Conservation (phyloP, 53 echinoderm and acorn worm genomes). For the Holothuria scabra region DNA sequence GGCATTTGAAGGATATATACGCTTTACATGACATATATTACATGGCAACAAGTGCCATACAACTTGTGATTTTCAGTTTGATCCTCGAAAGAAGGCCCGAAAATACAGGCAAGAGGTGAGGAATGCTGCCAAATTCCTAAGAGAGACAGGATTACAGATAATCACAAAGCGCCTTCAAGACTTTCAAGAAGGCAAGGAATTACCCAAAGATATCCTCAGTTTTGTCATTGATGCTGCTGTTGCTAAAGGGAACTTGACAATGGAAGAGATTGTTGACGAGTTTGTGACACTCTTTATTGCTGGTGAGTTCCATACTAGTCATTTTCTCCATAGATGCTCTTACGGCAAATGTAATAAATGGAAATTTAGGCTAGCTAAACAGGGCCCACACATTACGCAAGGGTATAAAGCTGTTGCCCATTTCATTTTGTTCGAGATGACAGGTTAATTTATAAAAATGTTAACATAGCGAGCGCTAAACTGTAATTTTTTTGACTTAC, state of each 20-base stretch:
- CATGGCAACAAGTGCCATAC: too few species aligned
- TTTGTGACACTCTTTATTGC: slow-evolving; percentile 19
- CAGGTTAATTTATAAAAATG: too few species aligned
- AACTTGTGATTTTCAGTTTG: neutral
- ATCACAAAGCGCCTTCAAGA: neutral
- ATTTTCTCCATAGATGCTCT: neutral
- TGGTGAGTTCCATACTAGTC: neutral
- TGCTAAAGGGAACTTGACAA: slow-evolving; percentile 1
- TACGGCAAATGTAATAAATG: neutral
- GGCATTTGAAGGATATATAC: too few species aligned
- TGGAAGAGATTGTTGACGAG: slow-evolving; percentile 27
- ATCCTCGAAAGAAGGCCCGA: neutral
- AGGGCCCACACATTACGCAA: neutral
- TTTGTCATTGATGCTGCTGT: neutral
- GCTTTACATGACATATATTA: neutral
- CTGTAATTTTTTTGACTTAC: too few species aligned
- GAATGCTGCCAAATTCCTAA: neutral
- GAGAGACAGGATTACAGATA: slow-evolving; percentile 5
- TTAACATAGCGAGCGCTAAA: too few species aligned
- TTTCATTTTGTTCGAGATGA: too few species aligned
- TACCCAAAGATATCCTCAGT: slow-evolving; percentile 20
- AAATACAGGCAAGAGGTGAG: neutral
- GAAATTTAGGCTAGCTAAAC: neutral
- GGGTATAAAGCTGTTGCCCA: too few species aligned
- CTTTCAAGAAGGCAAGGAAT: slow-evolving; percentile 7